phyloP scores from a whole-genome alignment of 2,888 invertebrate genomes.

The Nasonovia ribisnigri region DNA sequence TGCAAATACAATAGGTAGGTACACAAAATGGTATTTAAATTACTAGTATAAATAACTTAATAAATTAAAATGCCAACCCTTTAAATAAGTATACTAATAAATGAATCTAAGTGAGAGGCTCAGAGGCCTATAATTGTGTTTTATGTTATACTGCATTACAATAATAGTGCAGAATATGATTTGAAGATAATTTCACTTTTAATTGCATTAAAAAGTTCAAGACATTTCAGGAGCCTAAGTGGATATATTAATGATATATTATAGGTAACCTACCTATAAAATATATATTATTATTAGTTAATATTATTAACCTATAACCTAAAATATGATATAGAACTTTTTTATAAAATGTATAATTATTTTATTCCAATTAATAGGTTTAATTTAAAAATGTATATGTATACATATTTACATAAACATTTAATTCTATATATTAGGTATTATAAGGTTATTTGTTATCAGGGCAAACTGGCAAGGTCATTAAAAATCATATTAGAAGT shows the following conservation, averaged over 20 bases:
- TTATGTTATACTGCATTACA: too few relatives aligned
- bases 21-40: not conserved
- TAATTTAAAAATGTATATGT: not conserved
- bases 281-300: not conserved
- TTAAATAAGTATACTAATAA: not conserved
- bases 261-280: not conserved
- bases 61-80: not conserved
- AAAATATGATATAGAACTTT: not conserved
- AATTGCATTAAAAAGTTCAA: not conserved
- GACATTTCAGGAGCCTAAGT: not conserved
- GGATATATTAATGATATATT: not conserved
- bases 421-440: constrained; percentile 16
- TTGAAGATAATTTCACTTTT: not conserved
- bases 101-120: not conserved
- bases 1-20: not conserved
- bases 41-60: not conserved
- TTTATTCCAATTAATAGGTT: constrained; percentile 23
- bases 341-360: constrained; percentile 37
- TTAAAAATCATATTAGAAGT: constrained; percentile 43
- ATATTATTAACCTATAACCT: constrained; percentile 37
- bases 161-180: not conserved
- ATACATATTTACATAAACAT: not conserved
- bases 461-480: constrained; percentile 46
- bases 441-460: constrained; percentile 60
- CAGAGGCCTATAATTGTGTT: not conserved